Percentiles rank a stretch among this genome's conserved stretches.
These are phyloP conservation scores for Oryzias celebensis DNA, from an alignment of 2,113 vertebrate species.

Conservation along the genomic window DNA sequence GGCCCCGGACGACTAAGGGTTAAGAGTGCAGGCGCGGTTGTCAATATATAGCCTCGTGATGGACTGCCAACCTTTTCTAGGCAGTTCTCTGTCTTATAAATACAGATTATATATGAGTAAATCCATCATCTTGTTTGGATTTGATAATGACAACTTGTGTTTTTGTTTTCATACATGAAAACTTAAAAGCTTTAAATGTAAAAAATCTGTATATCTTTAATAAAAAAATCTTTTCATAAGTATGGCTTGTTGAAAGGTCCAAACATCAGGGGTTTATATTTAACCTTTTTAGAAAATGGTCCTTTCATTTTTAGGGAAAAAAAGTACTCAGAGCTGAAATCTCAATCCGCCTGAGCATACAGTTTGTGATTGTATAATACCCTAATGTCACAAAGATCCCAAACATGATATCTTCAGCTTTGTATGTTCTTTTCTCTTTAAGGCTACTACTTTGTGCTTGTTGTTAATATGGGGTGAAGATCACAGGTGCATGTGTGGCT, in stretches of 20 bases:
- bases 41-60: no score
- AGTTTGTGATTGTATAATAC: constrained; percentile 28
- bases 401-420: constrained; percentile 8
- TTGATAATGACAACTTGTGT: no score
- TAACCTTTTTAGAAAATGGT: constrained; percentile 48
- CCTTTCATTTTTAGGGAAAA: constrained; percentile 23
- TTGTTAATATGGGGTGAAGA: constrained; percentile 89
- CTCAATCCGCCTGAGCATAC: constrained; percentile 27
- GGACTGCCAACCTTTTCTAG: no score
- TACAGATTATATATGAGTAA: no score
- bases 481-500: constrained; percentile 83
- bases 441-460: constrained; percentile 12
- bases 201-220: no score
- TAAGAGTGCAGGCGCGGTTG: no score
- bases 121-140: no score
- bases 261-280: constrained; percentile 53
- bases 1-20: no score
- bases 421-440: constrained; percentile 11
- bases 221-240: constrained; percentile 25
- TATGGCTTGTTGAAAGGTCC: constrained; percentile 66
- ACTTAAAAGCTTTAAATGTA: no score
- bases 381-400: constrained; percentile 16
- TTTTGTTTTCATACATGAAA: no score
- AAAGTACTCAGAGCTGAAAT: constrained; percentile 29
- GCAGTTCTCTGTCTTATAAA: no score